Base-by-base conservation (phyloP, 2,888 invertebrate species). In the Tigriopus californicus region DNA sequence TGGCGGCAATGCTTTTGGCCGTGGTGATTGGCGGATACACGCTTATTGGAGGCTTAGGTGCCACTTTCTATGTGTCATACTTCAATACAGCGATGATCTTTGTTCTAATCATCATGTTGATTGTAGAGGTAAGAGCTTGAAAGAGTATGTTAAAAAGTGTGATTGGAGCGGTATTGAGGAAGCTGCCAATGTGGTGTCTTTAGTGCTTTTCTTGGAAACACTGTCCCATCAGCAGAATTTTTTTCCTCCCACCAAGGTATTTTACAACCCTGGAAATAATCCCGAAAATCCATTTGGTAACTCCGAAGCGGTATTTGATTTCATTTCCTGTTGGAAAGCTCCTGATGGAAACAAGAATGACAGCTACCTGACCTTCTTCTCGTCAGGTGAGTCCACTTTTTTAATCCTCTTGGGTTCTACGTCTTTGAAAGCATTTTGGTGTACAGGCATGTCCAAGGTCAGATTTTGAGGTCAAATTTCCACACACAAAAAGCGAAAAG, bases 61-160 rank as follows among this genome's bases (percentile, higher is more conserved):
- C 70, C 12, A 70, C 70, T 1, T 69, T 71, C 64, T 71, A 71
- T 63, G 71, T 71, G 25, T 70, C 70, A 25, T 71, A 71, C 64
- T 69, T 71, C 67, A 71, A 69, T 65, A 70, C 70, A 4, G 66
- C 66, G 54, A 64, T 69, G 59, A 69, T 72, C 52, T 69, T 68
- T 63, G 61, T 67, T 52, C 64, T 70, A 42, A 67, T 70, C 65
- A 55, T 70, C 44, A 65, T 67, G 49, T 60, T 61, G 12, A 40
- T 61, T 2, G 46, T 61, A 5, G 61, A 61, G 41, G 33, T 33
- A 33, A 33, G 33, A 33, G 4, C 3, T 33, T 33, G 5, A 22
- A 22, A 51, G 20, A 46, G 15, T 18, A 18, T 18, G 15, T 46
- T 18, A 46, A 18, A 15, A 46, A 10, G 4, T 46, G 46, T 3